Base-by-base conservation (phyloP, 2,113 vertebrate species). In the Tragelaphus strepsiceros region DNA sequence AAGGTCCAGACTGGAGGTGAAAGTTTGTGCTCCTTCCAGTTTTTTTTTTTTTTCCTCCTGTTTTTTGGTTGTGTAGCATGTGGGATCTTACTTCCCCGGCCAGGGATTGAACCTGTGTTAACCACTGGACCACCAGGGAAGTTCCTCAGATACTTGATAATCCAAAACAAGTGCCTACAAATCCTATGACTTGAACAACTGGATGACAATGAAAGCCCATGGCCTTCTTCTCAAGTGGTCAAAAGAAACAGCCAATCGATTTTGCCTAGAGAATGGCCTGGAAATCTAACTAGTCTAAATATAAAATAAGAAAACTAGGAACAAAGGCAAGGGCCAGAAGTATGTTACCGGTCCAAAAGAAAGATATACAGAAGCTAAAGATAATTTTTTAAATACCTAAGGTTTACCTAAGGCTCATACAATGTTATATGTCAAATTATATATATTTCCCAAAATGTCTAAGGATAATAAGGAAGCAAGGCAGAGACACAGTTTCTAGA, bases 241-340 rank as follows among this genome's bases (percentile, higher is more conserved):
- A 86, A 86, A 86, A 85, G 78, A 89, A 91, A 88, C 2, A 74
- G 24, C 14, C 17, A 58, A 61, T 19, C 0, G 13, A 58, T 80
- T 86, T 86, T 90, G 71, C 88, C 30, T 64, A 78, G 35, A 54
- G 9, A 77, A 46, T 59, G 89, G 28, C 43, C 86, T 90, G 56
- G 86, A 86, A 87, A 91, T 89, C 93, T 28, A 84, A 91, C 64
- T 71, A 67, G 54, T 35, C 11, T 81, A 88, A 85, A 46, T 90
- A n/a, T 78, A 95, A 96, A 95, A 54, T 61, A 93, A 93, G 81
- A 90, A 96, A 81, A 94, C 62, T 59, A 46, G 26, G 54, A 88
- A 71, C 49, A 78, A 80, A 81, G 39, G 30, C 10, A 28, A 49
- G 13, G 46, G 43, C 32, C 71, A 94, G 14, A 92, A 85, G 30